Evolutionary conservation across 1,140 invertebrate genomes (phyloP).

Genomic region (Phocides pigmalion): DNA sequence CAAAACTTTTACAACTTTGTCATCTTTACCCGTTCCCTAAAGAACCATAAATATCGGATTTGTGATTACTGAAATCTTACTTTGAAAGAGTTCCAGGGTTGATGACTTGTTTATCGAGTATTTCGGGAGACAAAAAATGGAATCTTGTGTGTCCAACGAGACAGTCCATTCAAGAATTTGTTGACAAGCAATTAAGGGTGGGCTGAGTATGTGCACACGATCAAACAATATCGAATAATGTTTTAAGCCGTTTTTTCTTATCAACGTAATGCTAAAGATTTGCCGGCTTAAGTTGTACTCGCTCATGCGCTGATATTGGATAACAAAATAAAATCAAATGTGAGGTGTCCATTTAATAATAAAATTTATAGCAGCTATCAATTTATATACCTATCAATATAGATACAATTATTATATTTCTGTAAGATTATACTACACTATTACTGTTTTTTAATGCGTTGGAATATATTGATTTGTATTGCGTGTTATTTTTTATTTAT

Average conservation of each 20-base stretch:
- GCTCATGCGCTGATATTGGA: background rate
- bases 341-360: background rate
- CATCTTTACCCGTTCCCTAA: conserved; percentile 12
- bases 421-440: too few species aligned
- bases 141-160: conserved; percentile 58
- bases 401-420: too few species aligned
- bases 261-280: background rate
- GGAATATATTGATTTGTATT: too few species aligned
- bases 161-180: conserved; percentile 71
- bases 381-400: too few species aligned
- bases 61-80: conserved; percentile 19
- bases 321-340: background rate
- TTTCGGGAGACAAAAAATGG: conserved; percentile 62
- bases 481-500: too few species aligned
- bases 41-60: background rate
- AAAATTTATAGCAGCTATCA: too few species aligned
- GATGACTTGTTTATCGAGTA: conserved; percentile 68
- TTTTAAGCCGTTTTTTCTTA: conserved; percentile 17
- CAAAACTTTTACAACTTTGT: conserved; percentile 46
- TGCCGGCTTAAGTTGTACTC: background rate
- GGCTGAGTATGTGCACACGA: conserved; percentile 43
- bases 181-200: conserved; percentile 74
- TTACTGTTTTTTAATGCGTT: too few species aligned
- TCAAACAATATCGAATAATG: conserved; percentile 45
- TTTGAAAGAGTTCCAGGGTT: conserved; percentile 49